Evolutionary conservation across 2,888 invertebrate species (phyloP).

Genomic region (Heliconius hortense): DNA sequence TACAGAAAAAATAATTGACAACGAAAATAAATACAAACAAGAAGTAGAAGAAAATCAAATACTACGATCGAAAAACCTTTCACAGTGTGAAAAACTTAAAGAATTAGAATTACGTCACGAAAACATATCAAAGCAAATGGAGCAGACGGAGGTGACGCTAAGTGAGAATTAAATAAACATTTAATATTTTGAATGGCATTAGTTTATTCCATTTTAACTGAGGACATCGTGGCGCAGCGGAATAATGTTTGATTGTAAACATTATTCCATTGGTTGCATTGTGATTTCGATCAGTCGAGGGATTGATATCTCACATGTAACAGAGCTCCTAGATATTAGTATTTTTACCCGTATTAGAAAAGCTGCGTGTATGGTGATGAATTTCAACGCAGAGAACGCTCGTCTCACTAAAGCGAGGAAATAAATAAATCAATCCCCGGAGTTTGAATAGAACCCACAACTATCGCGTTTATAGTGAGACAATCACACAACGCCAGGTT

Average conservation of each 20-base stretch:
- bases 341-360: neutral
- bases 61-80: slow-evolving; percentile 54
- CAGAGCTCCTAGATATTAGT: neutral
- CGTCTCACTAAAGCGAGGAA: neutral
- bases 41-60: slow-evolving; percentile 55
- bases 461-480: too few relatives aligned
- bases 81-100: slow-evolving; percentile 53
- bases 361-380: neutral
- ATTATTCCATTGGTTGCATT: too few relatives aligned
- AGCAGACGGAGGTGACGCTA: slow-evolving; percentile 44
- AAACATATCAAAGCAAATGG: slow-evolving; percentile 36
- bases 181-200: neutral
- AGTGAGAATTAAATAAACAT: slow-evolving; percentile 45
- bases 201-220: neutral
- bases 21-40: slow-evolving; percentile 61
- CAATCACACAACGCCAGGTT: too few relatives aligned
- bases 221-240: neutral
- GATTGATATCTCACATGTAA: too few relatives aligned
- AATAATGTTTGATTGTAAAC: neutral
- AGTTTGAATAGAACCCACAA: too few relatives aligned
- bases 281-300: too few relatives aligned
- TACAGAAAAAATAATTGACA: slow-evolving; percentile 57
- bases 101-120: slow-evolving; percentile 54
- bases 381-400: neutral
- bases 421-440: neutral